Percentiles rank a stretch among this genome's conserved stretches.
Conservation (phyloP, 2,797 vertebrate species). For the Molossus alvarezi region DNA sequence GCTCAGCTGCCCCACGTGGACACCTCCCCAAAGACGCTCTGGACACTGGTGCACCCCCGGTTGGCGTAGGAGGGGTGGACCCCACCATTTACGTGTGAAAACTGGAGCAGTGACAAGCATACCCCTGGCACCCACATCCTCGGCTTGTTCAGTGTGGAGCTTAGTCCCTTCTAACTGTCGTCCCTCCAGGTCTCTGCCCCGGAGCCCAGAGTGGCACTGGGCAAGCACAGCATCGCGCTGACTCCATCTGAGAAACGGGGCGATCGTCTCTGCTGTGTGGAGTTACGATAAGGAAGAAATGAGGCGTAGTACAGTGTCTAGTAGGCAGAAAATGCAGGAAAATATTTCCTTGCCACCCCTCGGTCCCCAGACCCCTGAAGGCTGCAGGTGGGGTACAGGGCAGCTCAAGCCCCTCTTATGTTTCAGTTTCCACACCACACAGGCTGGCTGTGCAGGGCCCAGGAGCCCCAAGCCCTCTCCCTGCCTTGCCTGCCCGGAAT, state of each 20-base stretch:
- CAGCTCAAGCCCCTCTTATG: not conserved
- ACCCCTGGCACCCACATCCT: not conserved
- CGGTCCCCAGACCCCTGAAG: not conserved
- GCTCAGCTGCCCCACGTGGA: not conserved
- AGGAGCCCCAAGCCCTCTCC: not conserved
- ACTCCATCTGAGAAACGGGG: not conserved
- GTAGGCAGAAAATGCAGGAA: not conserved
- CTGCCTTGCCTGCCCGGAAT: not conserved
- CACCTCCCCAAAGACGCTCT: not conserved
- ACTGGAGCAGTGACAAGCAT: not conserved
- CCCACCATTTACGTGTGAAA: not conserved
- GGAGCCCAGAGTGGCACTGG: not conserved
- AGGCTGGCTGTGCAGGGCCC: not conserved
- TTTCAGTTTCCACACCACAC: not conserved
- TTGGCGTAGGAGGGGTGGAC: not conserved
- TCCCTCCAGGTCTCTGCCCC: not conserved
- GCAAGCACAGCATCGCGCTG: not conserved
- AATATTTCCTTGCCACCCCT: not conserved
- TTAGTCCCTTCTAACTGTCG: not conserved
- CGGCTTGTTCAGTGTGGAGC: not conserved
- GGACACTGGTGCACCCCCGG: not conserved
- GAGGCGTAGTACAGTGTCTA: not conserved
- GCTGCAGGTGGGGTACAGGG: not conserved
- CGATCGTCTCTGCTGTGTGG: not conserved
- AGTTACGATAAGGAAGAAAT: not conserved